Conservation (phyloP, 2,797 vertebrate genomes). For the Melanotaenia maccullochi region DNA sequence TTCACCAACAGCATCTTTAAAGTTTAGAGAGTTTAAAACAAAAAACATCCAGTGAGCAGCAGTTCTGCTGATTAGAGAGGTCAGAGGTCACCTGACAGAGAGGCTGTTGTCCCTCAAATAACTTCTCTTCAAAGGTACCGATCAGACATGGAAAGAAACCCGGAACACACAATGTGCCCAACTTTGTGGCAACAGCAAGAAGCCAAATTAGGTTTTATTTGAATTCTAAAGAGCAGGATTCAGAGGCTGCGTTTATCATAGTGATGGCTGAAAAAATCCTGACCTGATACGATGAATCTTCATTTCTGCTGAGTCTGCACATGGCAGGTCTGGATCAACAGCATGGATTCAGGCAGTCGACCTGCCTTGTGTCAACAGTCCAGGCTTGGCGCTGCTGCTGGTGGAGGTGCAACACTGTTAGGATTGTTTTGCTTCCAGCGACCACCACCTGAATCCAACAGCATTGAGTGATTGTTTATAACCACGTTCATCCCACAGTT, state of each 20-base stretch:
- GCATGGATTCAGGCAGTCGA: neutral
- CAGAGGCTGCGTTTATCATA: too few relatives aligned
- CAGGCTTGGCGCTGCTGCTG: neutral
- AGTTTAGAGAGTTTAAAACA: neutral
- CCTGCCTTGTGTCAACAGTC: constrained; percentile 7
- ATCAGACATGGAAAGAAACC: too few relatives aligned
- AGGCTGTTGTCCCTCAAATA: too few relatives aligned
- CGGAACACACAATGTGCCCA: too few relatives aligned
- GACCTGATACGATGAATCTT: neutral
- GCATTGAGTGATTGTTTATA: neutral
- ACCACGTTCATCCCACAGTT: neutral
- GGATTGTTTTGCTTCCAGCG: neutral
- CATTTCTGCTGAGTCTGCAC: constrained; percentile 7
- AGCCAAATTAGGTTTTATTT: too few relatives aligned
- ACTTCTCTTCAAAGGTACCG: too few relatives aligned
- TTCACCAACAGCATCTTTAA: too few relatives aligned
- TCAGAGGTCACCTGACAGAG: too few relatives aligned
- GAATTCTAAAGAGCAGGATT: too few relatives aligned
- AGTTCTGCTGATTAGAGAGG: neutral
- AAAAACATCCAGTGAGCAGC: neutral
- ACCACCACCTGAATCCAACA: too few relatives aligned
- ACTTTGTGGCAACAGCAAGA: too few relatives aligned
- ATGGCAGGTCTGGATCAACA: constrained; percentile 4
- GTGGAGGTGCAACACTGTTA: neutral
- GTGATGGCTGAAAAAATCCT: neutral